Evolutionary conservation across 2,113 vertebrate genomes (phyloP).

Genomic region (Vombatus ursinus): DNA sequence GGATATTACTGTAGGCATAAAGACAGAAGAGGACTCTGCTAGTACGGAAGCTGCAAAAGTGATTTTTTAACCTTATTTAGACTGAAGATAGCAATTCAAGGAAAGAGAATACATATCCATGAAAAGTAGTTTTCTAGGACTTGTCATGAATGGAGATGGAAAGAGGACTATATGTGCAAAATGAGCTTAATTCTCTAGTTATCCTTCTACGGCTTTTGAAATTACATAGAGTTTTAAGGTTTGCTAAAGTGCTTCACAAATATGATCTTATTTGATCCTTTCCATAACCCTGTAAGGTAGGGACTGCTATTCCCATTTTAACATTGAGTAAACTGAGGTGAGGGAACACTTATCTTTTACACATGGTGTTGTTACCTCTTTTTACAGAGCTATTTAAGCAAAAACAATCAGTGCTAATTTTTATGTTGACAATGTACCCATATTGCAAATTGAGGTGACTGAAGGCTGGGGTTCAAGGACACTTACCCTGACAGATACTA

Average conservation of each 20-base stretch:
- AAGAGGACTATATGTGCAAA: background rate
- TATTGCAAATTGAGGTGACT: background rate
- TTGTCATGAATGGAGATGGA: background rate
- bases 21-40: background rate
- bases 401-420: background rate
- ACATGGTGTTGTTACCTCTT: background rate
- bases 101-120: background rate
- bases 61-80: background rate
- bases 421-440: background rate
- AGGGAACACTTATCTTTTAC: background rate
- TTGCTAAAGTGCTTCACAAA: background rate
- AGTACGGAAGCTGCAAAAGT: background rate
- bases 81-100: background rate
- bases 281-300: background rate
- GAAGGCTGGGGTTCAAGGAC: background rate
- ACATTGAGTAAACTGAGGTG: background rate
- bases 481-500: background rate
- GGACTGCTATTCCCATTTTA: background rate
- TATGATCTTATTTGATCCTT: background rate
- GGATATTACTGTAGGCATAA: background rate
- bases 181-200: background rate
- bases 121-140: background rate
- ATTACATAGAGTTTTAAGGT: background rate
- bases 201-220: background rate
- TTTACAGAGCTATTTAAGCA: background rate